phyloP scores from a whole-genome alignment of 2,888 invertebrate species.

The Agrochola lychnidis region DNA sequence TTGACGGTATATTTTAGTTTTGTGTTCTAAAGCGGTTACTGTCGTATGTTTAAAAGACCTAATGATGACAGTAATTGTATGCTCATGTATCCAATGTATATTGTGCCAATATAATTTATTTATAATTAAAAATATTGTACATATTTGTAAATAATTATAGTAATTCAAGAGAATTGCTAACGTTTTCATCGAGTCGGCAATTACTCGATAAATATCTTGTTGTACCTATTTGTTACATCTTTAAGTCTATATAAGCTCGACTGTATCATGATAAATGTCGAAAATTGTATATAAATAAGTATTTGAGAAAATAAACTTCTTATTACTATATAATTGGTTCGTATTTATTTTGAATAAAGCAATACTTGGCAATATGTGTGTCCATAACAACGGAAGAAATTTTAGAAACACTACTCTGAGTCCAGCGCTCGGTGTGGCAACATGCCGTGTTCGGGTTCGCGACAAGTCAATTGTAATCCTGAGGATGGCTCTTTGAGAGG shows the following conservation, averaged over 20 bases:
- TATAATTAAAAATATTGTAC: slow-evolving; percentile 15
- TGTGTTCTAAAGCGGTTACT: not conserved
- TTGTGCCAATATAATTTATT: not conserved
- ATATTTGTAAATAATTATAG: slow-evolving; percentile 15
- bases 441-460: no score
- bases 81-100: not conserved
- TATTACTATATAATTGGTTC: not conserved
- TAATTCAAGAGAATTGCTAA: not conserved
- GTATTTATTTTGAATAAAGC: slow-evolving; percentile 2
- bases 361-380: not conserved
- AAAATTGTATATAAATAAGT: slow-evolving; percentile 26
- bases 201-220: slow-evolving; percentile 1
- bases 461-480: no score
- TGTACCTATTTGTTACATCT: slow-evolving; percentile 35
- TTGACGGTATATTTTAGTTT: not conserved
- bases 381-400: not conserved
- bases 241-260: slow-evolving; percentile 4
- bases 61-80: not conserved
- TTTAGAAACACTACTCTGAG: not conserved
- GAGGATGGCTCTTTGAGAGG: no score
- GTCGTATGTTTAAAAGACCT: not conserved
- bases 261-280: slow-evolving; percentile 11
- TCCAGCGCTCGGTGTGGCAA: no score
- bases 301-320: slow-evolving; percentile 44
- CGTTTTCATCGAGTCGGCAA: not conserved